Conservation (phyloP, 2,113 vertebrate species). For the Anguilla rostrata region DNA sequence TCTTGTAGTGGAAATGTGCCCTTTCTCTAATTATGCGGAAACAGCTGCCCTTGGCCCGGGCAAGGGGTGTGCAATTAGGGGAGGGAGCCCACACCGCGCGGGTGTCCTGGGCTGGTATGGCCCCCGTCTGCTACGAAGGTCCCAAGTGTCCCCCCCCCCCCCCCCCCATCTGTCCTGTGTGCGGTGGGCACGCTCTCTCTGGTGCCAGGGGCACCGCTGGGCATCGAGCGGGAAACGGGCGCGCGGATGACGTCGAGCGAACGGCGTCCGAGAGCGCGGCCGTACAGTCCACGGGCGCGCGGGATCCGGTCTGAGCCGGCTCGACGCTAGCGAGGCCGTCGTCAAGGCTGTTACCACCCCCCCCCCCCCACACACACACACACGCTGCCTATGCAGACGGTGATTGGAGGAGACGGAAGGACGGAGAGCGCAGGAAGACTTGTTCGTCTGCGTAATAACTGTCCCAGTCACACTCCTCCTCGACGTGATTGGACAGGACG, state of each 20-base stretch:
- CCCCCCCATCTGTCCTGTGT: slow-evolving; percentile 10
- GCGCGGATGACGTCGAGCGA: neutral
- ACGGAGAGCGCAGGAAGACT: neutral
- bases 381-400: neutral
- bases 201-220: neutral
- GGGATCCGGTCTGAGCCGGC: neutral
- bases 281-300: neutral
- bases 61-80: neutral
- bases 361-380: neutral
- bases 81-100: neutral
- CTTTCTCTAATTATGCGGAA: slow-evolving; percentile 33
- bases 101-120: slow-evolving; percentile 1
- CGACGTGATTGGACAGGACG: slow-evolving; percentile 17
- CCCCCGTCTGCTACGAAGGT: neutral
- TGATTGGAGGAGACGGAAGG: neutral
- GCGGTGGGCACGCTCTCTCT: neutral
- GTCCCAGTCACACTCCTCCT: slow-evolving; percentile 38
- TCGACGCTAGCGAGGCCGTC: neutral
- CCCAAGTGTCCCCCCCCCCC: slow-evolving; percentile 7
- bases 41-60: slow-evolving; percentile 25
- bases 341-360: neutral
- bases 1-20: slow-evolving; percentile 22
- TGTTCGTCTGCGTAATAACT: slow-evolving; percentile 19
- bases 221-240: neutral
- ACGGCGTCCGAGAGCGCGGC: neutral